Base-by-base conservation (phyloP, 2,888 invertebrate species). In the Omphaloscelis lunosa region DNA sequence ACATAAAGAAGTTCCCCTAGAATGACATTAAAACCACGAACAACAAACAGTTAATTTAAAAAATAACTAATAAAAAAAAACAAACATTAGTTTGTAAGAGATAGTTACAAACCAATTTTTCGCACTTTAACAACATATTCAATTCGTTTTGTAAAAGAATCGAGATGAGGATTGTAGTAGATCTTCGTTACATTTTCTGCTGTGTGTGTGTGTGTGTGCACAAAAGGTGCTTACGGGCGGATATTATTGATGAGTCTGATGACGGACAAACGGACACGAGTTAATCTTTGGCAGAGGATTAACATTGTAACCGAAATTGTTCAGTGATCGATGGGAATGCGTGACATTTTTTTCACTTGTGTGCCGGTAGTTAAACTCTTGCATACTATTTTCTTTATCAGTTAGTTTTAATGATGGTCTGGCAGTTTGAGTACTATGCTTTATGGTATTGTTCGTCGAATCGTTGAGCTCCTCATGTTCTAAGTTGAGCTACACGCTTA, bases 211-310 rank as follows among this genome's bases (percentile, higher is more conserved):
- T n/a, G n/a, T n/a, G n/a, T n/a, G n/a, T n/a, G n/a, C 41, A 73
- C 17, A 73, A 67, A 66, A 56, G 20, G 59, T 73, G 51, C 29
- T 58, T 15, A n/a, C 20, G 11, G 23, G 17, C n/a, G 9, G 17
- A 15, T 61, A 56, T 73, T 67, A 79, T 79, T 39, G 61, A 73
- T 65, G 45, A 53, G 8, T 11, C 45, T 39, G 77, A 71, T 78
- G 72, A 41, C 48, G 11, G 17, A 78, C 65, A 78, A 78, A 72
- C 67, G 34, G 45, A 66, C 45, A 58, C 23, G 8, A 56, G 61
- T 67, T 79, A 79, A 79, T 79, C 73, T 79, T 73, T 79, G 79
- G 23, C 73, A 53, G 7, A 12, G 61, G n/a, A 56, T 67, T 78
- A 61, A 71, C 45, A 58, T 27, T 34, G 20, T 63, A 27, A 39